A percentile compares a stretch with the other conserved stretches of the same genome.
phyloP scores from a whole-genome alignment of 2,797 vertebrate genomes.

The Anas bernieri region DNA sequence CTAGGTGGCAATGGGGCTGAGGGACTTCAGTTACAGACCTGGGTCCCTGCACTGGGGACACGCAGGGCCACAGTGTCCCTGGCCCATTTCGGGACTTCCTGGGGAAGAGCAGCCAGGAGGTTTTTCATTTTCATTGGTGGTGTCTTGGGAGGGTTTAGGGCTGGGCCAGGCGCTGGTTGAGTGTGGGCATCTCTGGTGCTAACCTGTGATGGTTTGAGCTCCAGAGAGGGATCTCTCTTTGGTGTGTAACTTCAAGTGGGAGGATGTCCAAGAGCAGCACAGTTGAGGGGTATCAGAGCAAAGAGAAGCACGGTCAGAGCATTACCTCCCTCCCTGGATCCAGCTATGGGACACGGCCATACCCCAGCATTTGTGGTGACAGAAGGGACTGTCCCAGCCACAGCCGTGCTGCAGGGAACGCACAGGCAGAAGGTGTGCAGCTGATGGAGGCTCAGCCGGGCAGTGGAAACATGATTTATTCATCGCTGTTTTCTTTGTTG shows the following conservation, averaged over 20 bases:
- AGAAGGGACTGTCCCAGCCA: fast-evolving
- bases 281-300: neutral
- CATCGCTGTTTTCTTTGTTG: slow-evolving; percentile 16
- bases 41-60: neutral
- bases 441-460: neutral
- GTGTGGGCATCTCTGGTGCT: neutral
- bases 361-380: fast-evolving
- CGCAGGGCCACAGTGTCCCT: neutral
- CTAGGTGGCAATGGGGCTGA: neutral
- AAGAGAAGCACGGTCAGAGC: neutral
- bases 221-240: fast-evolving
- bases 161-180: neutral
- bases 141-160: fast-evolving
- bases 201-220: neutral
- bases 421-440: neutral
- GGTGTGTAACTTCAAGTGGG: neutral
- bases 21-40: neutral
- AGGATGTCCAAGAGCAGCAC: neutral
- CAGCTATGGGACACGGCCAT: neutral
- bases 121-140: neutral
- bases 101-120: neutral
- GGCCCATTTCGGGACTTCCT: fast-evolving
- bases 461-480: slow-evolving; percentile 51
- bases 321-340: neutral
- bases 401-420: neutral